Conservation (phyloP, 2,797 vertebrate genomes). For the Aeoliscus strigatus region DNA sequence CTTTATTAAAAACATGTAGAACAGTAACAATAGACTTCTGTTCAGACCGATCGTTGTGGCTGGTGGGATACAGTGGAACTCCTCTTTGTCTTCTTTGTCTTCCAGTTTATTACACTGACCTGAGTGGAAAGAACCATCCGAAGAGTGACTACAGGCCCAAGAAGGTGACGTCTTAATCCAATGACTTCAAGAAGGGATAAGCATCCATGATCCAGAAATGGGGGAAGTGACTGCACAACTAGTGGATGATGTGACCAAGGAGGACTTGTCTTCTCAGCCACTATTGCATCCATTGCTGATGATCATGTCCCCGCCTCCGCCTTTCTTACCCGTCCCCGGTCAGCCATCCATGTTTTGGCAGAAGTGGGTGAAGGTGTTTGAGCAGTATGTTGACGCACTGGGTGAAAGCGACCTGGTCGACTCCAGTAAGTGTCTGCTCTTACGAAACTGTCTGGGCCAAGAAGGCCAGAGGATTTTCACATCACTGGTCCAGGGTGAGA, state of each 20-base stretch:
- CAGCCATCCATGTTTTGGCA: constrained; percentile 47
- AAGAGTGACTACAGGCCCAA: not conserved
- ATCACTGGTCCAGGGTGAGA: constrained; percentile 21
- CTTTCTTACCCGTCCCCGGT: constrained; percentile 44
- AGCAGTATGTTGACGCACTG: constrained; percentile 49
- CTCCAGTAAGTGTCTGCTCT: constrained; percentile 47
- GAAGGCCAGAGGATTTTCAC: constrained; percentile 57
- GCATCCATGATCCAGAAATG: constrained; percentile 27
- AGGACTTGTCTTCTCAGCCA: constrained; percentile 14
- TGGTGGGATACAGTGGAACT: too few relatives aligned
- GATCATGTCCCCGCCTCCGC: constrained; percentile 58
- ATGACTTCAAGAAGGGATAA: constrained; percentile 7
- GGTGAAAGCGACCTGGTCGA: constrained; percentile 50
- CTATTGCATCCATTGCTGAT: constrained; percentile 53
- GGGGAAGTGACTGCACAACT: constrained; percentile 27
- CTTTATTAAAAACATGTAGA: too few relatives aligned
- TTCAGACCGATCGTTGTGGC: too few relatives aligned
- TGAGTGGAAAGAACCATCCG: constrained; percentile 11
- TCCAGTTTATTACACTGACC: too few relatives aligned
- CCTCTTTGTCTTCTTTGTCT: constrained; percentile 23
- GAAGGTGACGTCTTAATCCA: not conserved
- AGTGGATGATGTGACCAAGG: constrained; percentile 28
- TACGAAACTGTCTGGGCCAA: constrained; percentile 61
- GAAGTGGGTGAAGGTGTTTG: constrained; percentile 59
- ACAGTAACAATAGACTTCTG: too few relatives aligned